phyloP scores from a whole-genome alignment of 2,797 vertebrate species.

The Merluccius polli region DNA sequence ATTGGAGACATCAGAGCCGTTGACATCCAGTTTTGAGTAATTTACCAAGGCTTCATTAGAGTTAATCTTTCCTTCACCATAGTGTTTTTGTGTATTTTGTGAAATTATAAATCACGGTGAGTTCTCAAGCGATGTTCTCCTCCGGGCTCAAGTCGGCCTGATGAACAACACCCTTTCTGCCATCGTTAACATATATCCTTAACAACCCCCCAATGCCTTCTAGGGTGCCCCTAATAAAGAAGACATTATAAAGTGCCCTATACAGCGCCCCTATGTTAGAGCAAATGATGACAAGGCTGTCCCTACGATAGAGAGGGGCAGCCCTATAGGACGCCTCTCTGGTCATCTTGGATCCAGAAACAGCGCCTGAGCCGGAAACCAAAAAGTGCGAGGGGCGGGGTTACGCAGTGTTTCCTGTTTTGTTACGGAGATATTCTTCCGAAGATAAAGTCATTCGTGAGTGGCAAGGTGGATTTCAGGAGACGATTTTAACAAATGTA shows the following conservation, averaged over 20 bases:
- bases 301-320: too few relatives aligned
- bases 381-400: too few relatives aligned
- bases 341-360: too few relatives aligned
- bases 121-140: neutral
- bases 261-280: too few relatives aligned
- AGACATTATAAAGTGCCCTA: neutral
- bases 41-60: neutral
- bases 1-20: neutral
- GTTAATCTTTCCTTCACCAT: neutral
- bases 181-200: neutral
- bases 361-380: too few relatives aligned
- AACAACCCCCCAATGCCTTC: neutral
- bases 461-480: too few relatives aligned
- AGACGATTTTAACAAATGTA: too few relatives aligned
- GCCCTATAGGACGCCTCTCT: too few relatives aligned
- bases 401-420: too few relatives aligned
- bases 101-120: neutral
- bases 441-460: too few relatives aligned
- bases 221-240: neutral
- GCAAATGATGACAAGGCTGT: too few relatives aligned
- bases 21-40: neutral
- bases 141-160: neutral
- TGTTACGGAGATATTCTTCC: too few relatives aligned
- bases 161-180: neutral
- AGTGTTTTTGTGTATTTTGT: neutral